A percentile compares a stretch with the other conserved stretches of the same genome.
Evolutionary conservation across 2,888 invertebrate species (phyloP).

Genomic region (Athalia rosae): DNA sequence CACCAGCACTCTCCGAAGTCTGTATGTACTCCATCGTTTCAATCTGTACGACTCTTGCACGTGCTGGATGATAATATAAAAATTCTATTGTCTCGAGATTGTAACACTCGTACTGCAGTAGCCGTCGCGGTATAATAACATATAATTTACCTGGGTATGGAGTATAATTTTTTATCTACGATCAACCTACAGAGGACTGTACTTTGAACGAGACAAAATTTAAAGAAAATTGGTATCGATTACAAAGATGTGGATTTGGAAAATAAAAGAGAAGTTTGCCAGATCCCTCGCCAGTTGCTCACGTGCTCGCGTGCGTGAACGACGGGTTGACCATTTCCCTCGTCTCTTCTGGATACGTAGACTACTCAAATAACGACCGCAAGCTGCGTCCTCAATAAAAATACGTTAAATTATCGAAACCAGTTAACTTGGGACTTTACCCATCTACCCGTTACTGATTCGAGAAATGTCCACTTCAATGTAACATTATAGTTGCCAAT

Average conservation of each 20-base stretch:
- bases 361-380: conserved; percentile 64
- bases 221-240: conserved; percentile 26
- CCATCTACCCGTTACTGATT: conserved; percentile 49
- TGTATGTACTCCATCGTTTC: background rate
- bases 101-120: no score
- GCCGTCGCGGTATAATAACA: no score
- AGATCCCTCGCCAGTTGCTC: background rate
- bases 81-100: no score
- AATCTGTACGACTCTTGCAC: background rate
- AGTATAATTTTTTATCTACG: background rate
- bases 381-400: conserved; percentile 53
- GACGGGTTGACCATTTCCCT: conserved; percentile 49
- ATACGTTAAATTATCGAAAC: conserved; percentile 61
- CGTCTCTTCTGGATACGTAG: conserved; percentile 56
- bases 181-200: background rate
- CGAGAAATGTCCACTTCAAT: conserved; percentile 25
- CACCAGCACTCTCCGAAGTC: conserved; percentile 49
- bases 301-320: conserved; percentile 37
- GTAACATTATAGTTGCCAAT: conserved; percentile 39
- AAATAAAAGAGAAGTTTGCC: background rate
- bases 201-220: conserved; percentile 5
- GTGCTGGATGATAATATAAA: background rate
- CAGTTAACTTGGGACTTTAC: conserved; percentile 54
- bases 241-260: background rate
- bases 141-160: background rate